These are phyloP conservation scores for Charanyca ferruginea DNA, from an alignment of 2,888 invertebrate species.

Conservation along the genomic window DNA sequence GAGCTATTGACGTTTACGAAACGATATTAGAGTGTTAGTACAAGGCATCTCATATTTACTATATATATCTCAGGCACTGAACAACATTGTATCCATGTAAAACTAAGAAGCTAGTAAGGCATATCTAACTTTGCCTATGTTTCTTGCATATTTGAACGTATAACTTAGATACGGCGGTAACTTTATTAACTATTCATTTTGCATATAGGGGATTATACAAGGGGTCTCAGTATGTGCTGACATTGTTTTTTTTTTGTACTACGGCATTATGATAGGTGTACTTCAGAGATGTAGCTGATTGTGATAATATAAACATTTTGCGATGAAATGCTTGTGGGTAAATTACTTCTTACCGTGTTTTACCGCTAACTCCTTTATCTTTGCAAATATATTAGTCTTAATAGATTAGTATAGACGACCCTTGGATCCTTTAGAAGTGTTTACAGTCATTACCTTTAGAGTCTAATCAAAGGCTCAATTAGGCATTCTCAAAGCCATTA, in stretches of 20 bases:
- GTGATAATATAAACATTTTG: too few relatives aligned
- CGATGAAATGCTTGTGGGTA: too few relatives aligned
- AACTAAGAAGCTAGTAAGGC: conserved; percentile 10
- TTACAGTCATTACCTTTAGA: neutral
- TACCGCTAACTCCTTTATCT: neutral
- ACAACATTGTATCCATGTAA: conserved; percentile 12
- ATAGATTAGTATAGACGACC: neutral
- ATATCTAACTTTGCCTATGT: conserved; percentile 32
- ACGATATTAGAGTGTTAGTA: neutral
- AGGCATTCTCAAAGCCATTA: neutral
- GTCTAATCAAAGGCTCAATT: neutral
- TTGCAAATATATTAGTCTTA: neutral
- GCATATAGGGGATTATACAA: conserved; percentile 36
- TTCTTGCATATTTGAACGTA: conserved; percentile 42
- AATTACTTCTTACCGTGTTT: neutral
- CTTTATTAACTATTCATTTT: conserved; percentile 36
- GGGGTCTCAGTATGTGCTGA: conserved; percentile 4
- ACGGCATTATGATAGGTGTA: too few relatives aligned
- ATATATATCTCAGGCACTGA: conserved; percentile 1
- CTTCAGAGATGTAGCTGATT: too few relatives aligned
- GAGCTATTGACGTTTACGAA: too few relatives aligned
- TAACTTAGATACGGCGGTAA: conserved; percentile 38
- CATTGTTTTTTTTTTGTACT: conserved; percentile 17
- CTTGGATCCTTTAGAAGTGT: neutral
- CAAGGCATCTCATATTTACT: neutral